Evolutionary conservation across 2,113 vertebrate genomes (phyloP).

Genomic region (Hystrix cristata): DNA sequence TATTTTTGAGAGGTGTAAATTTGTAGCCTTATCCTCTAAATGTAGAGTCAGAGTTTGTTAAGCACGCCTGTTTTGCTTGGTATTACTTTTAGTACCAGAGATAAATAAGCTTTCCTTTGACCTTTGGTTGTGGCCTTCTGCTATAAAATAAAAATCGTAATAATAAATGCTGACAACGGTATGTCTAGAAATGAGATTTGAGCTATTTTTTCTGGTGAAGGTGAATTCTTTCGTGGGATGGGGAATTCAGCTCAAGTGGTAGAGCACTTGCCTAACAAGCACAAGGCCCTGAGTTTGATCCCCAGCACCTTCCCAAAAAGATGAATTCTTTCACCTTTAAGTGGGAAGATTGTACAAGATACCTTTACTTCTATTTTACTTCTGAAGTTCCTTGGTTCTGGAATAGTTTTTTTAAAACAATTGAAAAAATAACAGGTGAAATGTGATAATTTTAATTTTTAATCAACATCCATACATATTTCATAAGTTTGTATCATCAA

Average conservation of each 20-base stretch:
- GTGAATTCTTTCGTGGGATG: background rate
- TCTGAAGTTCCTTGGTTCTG: conserved; percentile 23
- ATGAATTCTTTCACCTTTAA: conserved; percentile 19
- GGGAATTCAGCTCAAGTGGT: too few relatives aligned
- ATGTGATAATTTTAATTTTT: conserved; percentile 38
- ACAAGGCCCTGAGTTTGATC: too few relatives aligned
- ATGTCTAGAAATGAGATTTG: background rate
- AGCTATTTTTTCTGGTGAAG: background rate
- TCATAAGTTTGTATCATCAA: background rate
- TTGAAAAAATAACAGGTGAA: background rate
- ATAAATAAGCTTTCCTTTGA: background rate
- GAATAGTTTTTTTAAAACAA: background rate
- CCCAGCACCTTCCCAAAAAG: too few relatives aligned
- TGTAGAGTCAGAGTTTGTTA: background rate
- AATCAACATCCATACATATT: background rate
- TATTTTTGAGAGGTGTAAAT: background rate
- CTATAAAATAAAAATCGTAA: conserved; percentile 35
- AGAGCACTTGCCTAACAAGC: too few relatives aligned
- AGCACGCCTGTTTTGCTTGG: background rate
- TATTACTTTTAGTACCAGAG: conserved; percentile 21
- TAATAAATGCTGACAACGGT: background rate
- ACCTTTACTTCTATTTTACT: background rate
- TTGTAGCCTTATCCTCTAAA: background rate
- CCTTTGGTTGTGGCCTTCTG: background rate
- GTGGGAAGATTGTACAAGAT: background rate